Conservation (phyloP, 2,113 vertebrate genomes). For the Oxyruncus cristatus region DNA sequence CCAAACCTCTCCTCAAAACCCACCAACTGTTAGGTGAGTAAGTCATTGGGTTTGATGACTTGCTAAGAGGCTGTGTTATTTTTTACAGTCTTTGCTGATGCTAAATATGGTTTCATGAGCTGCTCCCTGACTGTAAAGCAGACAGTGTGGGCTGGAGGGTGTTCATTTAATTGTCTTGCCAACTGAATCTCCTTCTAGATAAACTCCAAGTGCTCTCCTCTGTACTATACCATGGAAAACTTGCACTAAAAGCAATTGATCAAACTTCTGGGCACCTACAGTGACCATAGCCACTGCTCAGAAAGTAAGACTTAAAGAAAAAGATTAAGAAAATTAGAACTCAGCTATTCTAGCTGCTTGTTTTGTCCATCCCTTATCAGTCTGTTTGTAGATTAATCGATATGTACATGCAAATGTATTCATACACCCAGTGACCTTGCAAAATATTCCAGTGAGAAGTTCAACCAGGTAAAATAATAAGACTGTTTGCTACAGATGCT, state of each 20-base stretch:
- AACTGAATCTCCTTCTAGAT: not conserved
- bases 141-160: not conserved
- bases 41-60: not conserved
- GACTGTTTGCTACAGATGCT: not conserved
- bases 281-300: fast-evolving
- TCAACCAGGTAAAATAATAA: not conserved
- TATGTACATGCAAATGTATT: not conserved
- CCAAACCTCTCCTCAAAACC: not conserved
- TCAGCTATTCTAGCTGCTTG: not conserved
- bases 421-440: not conserved
- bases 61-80: not conserved
- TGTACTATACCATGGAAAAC: not conserved
- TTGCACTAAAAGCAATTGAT: not conserved
- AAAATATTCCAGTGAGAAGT: not conserved
- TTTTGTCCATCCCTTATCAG: not conserved
- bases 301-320: not conserved
- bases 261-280: not conserved
- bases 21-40: not conserved
- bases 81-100: not conserved
- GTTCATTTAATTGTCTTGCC: not conserved
- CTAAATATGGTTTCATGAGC: not conserved
- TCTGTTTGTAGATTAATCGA: not conserved
- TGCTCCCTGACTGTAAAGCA: not conserved
- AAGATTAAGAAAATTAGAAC: not conserved
- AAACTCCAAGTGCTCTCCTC: not conserved